Base-by-base conservation (phyloP, 2,113 vertebrate species). In the Limnothrissa miodon region DNA sequence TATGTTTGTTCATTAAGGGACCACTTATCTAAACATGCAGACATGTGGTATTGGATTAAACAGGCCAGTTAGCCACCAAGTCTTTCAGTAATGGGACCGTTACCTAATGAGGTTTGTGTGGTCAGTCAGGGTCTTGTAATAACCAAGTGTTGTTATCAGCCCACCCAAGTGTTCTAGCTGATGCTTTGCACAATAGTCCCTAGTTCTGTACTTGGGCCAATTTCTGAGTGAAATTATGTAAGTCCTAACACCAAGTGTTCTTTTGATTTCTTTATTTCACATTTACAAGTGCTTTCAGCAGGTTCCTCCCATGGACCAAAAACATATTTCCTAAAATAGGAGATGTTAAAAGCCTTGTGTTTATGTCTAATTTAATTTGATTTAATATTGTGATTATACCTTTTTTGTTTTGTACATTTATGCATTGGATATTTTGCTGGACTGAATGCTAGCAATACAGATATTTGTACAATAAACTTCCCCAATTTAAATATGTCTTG, bases 401-500 rank as follows among this genome's bases (percentile, higher is more conserved):
- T 46, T 83, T 39, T 56, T 79, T 70, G 46, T 83, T 80, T 83
- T 83, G 82, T 85, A 82, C 87, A 86, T 86, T 91, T 81, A 84
- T 48, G 29, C 85, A 80, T 45, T 79, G 48, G 87, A 84, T 83
- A 85, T 85, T 70, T 87, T 86, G 82, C 81, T 89, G 78, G 86
- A 88, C 78, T 81, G 33, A 79, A 87, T 89, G 84, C 84, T 84
- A 87, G 84, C 83, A 90, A 88, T 88, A 83, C 86, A 83, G 82
- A 85, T 84, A 87, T 93, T 92, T 92, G 86, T 92, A 88, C 36
- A 90, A 88, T 89, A 90, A 91, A 88, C 70, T 66, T 56, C 84
- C 84, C 83, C 56, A 48, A 39, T 82, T 87, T 84, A 84, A 84
- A 84, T 83, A 82, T 39, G 89, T 87, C 13, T 74, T 74, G 36